phyloP scores from a whole-genome alignment of 1,140 invertebrate species.

The Camponotus floridanus region DNA sequence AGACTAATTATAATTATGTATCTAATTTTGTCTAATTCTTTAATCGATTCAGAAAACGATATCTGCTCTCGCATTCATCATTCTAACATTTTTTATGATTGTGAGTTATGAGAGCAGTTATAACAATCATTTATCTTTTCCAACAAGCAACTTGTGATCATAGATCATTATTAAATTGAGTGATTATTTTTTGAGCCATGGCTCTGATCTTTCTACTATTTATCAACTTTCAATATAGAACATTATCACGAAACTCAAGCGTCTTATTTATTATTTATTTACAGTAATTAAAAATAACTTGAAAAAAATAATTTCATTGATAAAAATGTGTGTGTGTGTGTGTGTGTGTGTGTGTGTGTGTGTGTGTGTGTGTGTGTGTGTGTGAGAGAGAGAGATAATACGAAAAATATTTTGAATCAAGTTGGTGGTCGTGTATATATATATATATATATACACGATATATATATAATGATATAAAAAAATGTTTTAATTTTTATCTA shows the following conservation, averaged over 20 bases:
- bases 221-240: neutral
- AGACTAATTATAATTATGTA: conserved; percentile 43
- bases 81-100: neutral
- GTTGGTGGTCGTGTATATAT: conserved; percentile 4
- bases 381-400: too few relatives aligned
- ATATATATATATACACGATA: too few relatives aligned
- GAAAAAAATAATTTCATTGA: too few relatives aligned
- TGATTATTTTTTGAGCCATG: conserved; percentile 1
- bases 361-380: too few relatives aligned
- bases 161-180: neutral
- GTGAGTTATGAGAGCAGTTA: neutral
- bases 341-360: too few relatives aligned
- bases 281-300: too few relatives aligned
- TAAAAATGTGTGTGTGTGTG: too few relatives aligned
- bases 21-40: neutral
- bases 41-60: conserved; percentile 23
- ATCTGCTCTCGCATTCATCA: neutral
- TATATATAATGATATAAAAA: neutral
- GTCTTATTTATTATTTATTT: too few relatives aligned
- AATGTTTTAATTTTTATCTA: neutral
- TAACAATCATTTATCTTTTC: neutral
- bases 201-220: neutral
- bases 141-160: neutral
- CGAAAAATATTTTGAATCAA: neutral
- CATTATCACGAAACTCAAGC: neutral